Conservation (phyloP, 2,113 vertebrate genomes). For the Anser brachyrhynchus region DNA sequence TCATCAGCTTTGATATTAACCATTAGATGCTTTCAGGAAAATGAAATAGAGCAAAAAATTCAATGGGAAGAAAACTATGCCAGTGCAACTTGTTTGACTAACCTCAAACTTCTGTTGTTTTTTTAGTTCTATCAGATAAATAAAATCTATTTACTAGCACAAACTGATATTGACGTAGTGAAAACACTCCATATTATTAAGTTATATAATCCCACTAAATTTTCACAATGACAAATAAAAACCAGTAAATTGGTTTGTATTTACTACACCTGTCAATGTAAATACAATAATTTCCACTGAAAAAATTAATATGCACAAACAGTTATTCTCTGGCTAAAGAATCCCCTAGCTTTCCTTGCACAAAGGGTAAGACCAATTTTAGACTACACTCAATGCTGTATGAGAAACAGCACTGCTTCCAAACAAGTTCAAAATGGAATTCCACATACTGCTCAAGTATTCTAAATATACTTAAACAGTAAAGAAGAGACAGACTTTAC, state of each 20-base stretch:
- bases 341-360: neutral
- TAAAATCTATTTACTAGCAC: neutral
- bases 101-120: neutral
- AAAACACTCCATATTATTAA: neutral
- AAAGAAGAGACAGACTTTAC: neutral
- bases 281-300: neutral
- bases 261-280: neutral
- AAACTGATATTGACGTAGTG: neutral
- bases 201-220: neutral
- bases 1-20: neutral
- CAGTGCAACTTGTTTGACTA: neutral
- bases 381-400: neutral
- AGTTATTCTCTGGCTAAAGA: neutral
- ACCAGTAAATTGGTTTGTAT: rapidly evolving
- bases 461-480: neutral
- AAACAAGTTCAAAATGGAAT: neutral
- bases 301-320: neutral
- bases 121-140: neutral
- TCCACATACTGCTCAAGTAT: neutral
- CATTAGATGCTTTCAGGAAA: neutral
- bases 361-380: neutral
- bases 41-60: neutral
- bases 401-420: neutral
- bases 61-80: neutral
- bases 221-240: neutral